Base-by-base conservation (phyloP, 2,888 invertebrate species). In the Eudasyphora cyanicolor region DNA sequence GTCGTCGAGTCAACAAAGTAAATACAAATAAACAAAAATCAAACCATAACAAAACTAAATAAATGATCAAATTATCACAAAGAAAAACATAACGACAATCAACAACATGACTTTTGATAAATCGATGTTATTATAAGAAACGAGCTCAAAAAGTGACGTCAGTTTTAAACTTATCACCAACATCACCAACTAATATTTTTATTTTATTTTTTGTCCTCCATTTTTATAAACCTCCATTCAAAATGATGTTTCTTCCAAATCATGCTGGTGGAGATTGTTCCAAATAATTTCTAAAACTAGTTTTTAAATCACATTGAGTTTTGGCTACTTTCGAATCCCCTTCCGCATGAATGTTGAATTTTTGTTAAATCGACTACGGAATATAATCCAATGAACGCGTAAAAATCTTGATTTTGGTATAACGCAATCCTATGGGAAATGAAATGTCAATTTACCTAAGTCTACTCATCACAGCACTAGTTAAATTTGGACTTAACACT, bases 11-110 rank as follows among this genome's bases (percentile, higher is more conserved):
- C n/a, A n/a, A n/a, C 17, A 49, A 21, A 19, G 57, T 32, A 35
- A 76, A 19, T 12, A 73, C 10, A 67, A 70, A 49, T 8, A 67
- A 79, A 54, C 67, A 79, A 69, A 60, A 51, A 17, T 21, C 19
- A 19, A 21, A 21, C 51, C 57, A 60, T 27, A 60, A 60, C 24
- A 60, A 12, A 60, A 29, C n/a, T n/a, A n/a, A 60, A 12, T 27
- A 27, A 60, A 60, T 27, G 29, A 27, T 45, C 14, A 60, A 14
- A 60, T 60, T 17, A 12, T 24, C 24, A 21, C 14, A 54, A 60
- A n/a, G 5, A 29, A 57, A 21, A 60, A 24, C 24, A 19, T 60
- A 29, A 60, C 27, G n/a, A 60, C 12, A 60, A 60, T 3, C 10
- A 60, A 27, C 17, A 60, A 60, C n/a, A 60, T 12, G 21, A 6